phyloP scores from a whole-genome alignment of 2,113 vertebrate species.

The Microcebus tavaratra region DNA sequence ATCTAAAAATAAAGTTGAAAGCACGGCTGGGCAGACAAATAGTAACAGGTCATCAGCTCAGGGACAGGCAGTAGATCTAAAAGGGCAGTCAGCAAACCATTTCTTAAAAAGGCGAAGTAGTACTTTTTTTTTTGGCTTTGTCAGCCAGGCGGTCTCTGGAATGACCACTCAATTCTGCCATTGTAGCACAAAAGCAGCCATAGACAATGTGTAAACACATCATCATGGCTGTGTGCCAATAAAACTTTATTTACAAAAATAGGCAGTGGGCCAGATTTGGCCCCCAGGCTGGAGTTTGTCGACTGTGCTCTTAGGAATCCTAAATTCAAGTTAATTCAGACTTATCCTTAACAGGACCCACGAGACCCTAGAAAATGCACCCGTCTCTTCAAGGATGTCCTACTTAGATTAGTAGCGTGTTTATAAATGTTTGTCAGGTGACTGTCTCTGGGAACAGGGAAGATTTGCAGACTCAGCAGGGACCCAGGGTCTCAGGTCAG shows the following conservation, averaged over 20 bases:
- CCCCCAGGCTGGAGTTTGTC: accelerated
- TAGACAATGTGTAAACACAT: too few species aligned
- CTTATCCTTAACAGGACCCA: neutral
- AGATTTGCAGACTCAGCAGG: neutral
- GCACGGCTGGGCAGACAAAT: too few species aligned
- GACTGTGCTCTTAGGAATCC: neutral
- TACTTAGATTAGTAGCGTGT: neutral
- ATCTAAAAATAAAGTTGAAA: neutral
- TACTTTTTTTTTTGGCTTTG: too few species aligned
- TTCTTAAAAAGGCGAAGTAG: neutral
- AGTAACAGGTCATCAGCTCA: neutral
- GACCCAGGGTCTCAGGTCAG: neutral
- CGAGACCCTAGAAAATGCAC: neutral
- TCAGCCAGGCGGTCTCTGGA: neutral
- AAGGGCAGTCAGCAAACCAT: neutral
- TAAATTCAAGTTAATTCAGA: neutral
- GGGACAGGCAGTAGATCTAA: accelerated
- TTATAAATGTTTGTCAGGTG: neutral
- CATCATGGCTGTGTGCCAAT: accelerated
- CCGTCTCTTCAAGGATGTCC: neutral
- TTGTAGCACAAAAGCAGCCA: accelerated
- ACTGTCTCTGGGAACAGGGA: neutral
- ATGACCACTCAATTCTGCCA: neutral
- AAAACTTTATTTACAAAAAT: neutral
- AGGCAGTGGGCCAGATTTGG: neutral